Conservation (phyloP, 1,140 invertebrate genomes). For the Drosophila pruinosa region DNA sequence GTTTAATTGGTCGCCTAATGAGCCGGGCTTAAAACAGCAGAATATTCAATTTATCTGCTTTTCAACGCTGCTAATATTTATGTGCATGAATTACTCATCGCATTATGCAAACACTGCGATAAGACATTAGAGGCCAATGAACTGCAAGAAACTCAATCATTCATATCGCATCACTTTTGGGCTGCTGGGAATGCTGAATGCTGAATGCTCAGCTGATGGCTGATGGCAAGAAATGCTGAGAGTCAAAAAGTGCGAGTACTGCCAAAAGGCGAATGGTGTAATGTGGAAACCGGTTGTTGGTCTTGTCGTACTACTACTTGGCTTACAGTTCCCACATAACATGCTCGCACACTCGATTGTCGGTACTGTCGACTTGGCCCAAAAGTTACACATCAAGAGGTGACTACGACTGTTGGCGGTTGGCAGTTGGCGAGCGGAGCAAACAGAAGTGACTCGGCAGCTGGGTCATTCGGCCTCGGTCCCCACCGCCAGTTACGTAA, state of each 20-base stretch:
- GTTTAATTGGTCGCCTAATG: slow-evolving; percentile 16
- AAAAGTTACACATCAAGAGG: slow-evolving; percentile 58
- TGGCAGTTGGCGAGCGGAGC: slow-evolving; percentile 18
- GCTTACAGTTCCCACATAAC: slow-evolving; percentile 47
- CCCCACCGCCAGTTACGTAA: slow-evolving; percentile 55
- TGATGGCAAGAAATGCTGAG: background rate
- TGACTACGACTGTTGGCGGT: background rate
- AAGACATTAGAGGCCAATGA: slow-evolving; percentile 71
- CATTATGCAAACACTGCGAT: slow-evolving; percentile 67
- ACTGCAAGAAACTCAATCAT: slow-evolving; percentile 71
- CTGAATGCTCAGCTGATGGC: background rate
- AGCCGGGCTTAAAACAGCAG: slow-evolving; percentile 5
- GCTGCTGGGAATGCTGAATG: slow-evolving; percentile 17
- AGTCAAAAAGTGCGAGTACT: slow-evolving; percentile 39
- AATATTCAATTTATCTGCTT: slow-evolving; percentile 36
- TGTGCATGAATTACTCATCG: slow-evolving; percentile 59
- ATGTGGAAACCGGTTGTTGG: slow-evolving; percentile 63
- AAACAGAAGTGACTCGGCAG: slow-evolving; percentile 62
- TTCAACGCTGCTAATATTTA: slow-evolving; percentile 43
- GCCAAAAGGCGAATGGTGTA: slow-evolving; percentile 58
- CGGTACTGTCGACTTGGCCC: slow-evolving; percentile 39
- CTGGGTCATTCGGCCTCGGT: slow-evolving; percentile 48
- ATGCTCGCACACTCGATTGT: slow-evolving; percentile 3
- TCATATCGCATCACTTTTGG: slow-evolving; percentile 44
- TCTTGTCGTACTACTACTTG: slow-evolving; percentile 49